Conservation (phyloP, 1,140 invertebrate species). For the Apis dorsata region DNA sequence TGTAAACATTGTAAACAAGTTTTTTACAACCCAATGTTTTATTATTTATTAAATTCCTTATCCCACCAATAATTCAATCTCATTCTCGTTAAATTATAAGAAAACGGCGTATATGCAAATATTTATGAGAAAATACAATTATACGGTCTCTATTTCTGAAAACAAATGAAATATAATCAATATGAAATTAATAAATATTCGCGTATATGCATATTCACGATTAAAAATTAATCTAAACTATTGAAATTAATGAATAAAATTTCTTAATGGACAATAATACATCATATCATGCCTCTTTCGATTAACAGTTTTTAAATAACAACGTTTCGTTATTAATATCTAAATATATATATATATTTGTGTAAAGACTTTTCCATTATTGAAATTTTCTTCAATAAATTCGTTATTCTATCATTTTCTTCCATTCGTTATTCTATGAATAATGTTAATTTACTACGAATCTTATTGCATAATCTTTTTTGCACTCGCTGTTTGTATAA, state of each 20-base stretch:
- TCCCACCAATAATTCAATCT: too few species aligned
- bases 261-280: conserved; percentile 2
- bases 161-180: too few species aligned
- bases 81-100: too few species aligned
- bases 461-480: too few species aligned
- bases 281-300: background rate
- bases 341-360: background rate
- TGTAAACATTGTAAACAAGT: too few species aligned
- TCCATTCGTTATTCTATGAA: background rate
- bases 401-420: background rate
- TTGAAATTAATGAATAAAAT: background rate
- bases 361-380: background rate
- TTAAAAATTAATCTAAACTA: background rate
- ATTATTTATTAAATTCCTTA: too few species aligned
- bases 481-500: background rate
- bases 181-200: too few species aligned
- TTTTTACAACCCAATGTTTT: too few species aligned
- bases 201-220: background rate
- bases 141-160: too few species aligned
- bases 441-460: background rate
- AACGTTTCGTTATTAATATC: background rate
- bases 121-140: too few species aligned
- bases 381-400: background rate
- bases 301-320: background rate
- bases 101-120: too few species aligned